Conservation (phyloP, 2,888 invertebrate species). For the Parelbella ahira region DNA sequence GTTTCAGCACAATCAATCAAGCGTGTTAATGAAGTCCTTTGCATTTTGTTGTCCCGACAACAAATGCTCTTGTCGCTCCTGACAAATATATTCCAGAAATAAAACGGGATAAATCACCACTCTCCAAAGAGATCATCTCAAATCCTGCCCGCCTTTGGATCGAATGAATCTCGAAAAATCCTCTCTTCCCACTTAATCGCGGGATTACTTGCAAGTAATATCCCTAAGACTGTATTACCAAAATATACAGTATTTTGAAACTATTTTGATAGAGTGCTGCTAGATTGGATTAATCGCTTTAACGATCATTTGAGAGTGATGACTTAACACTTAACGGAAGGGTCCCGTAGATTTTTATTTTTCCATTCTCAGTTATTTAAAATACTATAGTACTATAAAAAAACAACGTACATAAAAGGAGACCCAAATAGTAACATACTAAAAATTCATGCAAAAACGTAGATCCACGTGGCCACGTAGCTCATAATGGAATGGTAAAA, state of each 20-base stretch:
- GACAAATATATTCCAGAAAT: conserved; percentile 12
- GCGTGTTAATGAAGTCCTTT: conserved; percentile 5
- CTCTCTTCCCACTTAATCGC: conserved; percentile 1
- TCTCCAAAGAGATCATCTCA: conserved; percentile 5
- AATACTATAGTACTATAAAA: no score
- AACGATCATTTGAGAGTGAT: no score
- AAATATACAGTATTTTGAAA: conserved; percentile 1
- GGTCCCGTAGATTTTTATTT: no score
- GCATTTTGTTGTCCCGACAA: conserved; percentile 3
- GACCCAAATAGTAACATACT: no score
- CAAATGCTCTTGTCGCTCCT: conserved; percentile 2
- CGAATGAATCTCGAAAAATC: conserved; percentile 8
- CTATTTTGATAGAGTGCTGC: background rate
- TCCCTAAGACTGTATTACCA: background rate
- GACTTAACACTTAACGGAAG: no score
- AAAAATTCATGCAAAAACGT: no score
- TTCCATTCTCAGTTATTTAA: no score
- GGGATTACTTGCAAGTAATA: conserved; percentile 3
- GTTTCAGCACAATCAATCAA: conserved; percentile 3
- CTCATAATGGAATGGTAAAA: no score
- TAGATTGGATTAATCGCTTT: background rate
- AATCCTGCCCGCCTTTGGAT: conserved; percentile 1
- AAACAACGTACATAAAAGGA: no score
- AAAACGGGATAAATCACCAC: conserved; percentile 15
- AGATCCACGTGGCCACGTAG: no score